These are phyloP conservation scores for Plagodis dolabraria DNA, from an alignment of 2,888 invertebrate genomes.

Conservation along the genomic window DNA sequence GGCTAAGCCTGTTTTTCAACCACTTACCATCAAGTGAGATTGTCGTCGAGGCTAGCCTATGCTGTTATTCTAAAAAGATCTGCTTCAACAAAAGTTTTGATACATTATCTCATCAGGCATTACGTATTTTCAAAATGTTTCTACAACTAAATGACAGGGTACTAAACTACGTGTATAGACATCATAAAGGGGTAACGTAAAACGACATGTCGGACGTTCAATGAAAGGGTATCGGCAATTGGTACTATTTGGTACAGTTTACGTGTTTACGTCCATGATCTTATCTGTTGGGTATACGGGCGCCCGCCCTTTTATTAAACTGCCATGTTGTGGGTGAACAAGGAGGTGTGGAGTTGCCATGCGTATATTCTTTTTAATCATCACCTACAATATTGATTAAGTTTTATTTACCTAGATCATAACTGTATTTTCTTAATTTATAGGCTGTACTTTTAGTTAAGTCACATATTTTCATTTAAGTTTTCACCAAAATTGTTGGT, in stretches of 20 bases:
- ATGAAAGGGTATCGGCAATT: conserved; percentile 77
- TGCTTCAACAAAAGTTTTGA: too few relatives aligned
- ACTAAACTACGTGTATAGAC: conserved; percentile 10
- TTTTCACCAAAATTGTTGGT: too few relatives aligned
- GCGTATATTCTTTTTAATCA: too few relatives aligned
- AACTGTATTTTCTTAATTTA: too few relatives aligned
- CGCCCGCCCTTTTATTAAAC: conserved; percentile 74
- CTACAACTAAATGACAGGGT: not conserved
- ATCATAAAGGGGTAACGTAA: conserved; percentile 20
- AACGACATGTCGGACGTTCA: conserved; percentile 35
- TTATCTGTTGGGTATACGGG: conserved; percentile 79
- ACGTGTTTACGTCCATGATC: conserved; percentile 76
- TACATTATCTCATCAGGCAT: not conserved
- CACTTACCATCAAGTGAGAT: too few relatives aligned
- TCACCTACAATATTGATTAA: too few relatives aligned
- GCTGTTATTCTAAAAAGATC: too few relatives aligned
- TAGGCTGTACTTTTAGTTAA: too few relatives aligned
- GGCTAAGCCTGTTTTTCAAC: too few relatives aligned
- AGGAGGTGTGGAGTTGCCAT: conserved; percentile 44
- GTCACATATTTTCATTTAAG: too few relatives aligned
- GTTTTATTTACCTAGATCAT: too few relatives aligned
- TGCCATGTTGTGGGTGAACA: conserved; percentile 53
- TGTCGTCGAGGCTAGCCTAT: too few relatives aligned
- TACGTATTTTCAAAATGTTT: not conserved
- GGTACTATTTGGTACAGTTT: conserved; percentile 54